These are phyloP conservation scores for Alloscopus bannaensis DNA, from an alignment of 2,888 invertebrate species.

Conservation along the genomic window DNA sequence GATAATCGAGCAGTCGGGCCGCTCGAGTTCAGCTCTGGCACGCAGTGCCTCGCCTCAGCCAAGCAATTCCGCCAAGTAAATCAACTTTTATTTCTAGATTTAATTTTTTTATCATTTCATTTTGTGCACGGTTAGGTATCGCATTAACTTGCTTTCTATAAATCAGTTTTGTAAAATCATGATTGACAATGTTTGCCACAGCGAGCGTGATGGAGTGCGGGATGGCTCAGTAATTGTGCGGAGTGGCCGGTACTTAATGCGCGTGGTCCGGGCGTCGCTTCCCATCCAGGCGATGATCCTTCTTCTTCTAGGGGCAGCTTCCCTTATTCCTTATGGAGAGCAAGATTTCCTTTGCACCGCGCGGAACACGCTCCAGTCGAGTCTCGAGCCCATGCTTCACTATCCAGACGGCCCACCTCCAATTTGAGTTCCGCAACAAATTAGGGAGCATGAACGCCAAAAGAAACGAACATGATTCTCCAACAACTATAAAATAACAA, in stretches of 20 bases:
- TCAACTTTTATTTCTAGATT: conserved; percentile 34
- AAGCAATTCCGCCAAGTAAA: conserved; percentile 71
- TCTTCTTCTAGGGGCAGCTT: conserved; percentile 90
- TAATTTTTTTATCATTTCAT: conserved; percentile 43
- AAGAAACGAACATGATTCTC: not conserved
- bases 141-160: not conserved
- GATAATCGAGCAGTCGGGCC: conserved; percentile 73
- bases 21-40: conserved; percentile 72
- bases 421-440: conserved; percentile 77
- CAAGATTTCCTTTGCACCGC: conserved; percentile 91
- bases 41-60: conserved; percentile 71
- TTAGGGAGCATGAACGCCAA: conserved; percentile 7
- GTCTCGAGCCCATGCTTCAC: conserved; percentile 90
- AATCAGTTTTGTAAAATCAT: not conserved
- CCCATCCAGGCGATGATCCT: conserved; percentile 97
- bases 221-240: conserved; percentile 81
- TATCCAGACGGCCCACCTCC: conserved; percentile 97
- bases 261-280: conserved; percentile 92
- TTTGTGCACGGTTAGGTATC: conserved; percentile 53
- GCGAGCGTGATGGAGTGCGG: conserved; percentile 76
- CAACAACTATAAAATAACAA: not conserved
- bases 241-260: conserved; percentile 89
- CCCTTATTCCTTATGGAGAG: conserved; percentile 91
- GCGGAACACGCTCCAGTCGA: conserved; percentile 83
- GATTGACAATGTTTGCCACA: too few species aligned